Evolutionary conservation across 1,140 invertebrate species (phyloP), one percentile per base, ranked within the genome.

Genomic region (Trichonephila clavata): DNA sequence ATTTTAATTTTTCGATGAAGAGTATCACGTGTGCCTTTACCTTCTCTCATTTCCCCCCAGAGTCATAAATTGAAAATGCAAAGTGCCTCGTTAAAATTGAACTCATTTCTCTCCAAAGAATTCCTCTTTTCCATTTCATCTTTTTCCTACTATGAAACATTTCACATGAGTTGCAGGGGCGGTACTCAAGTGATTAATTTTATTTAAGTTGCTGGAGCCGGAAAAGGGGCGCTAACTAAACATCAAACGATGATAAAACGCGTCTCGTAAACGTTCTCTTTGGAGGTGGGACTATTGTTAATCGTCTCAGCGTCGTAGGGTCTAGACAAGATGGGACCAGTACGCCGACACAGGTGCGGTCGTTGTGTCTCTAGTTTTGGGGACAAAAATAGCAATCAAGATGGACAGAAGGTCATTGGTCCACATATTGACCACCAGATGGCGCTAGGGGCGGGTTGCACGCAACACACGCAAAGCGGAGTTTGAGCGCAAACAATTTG

Each of bases 271-370:
- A 21, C 24, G 43, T 57, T 59, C n/a, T 63, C 24, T 24, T 27
- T n/a, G 27, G 24, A 60, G 59, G 84, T 60, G n/a, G 57, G 39
- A 20, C 68, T 59, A 80, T 80, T 80, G 88, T 90, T 90, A 90
- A 90, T 90, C n/a, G 39, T 63, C 10, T 60, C 21, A 60, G 89
- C 89, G 89, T 91, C 89, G 50, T 63, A 32, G 18, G 18, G 89
- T 91, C 89, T 91, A 91, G 89, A 91, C 89, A 57, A 27, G n/a
- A 83, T 91, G 89, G 89, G 57, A n/a, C 88, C 88, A 90, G 50
- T 27, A 20, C 24, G 50, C 59, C 77, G 77, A 91, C 77, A 91
- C 71, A 91, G 89, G 89, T 91, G 89, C 89, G 89, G 89, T 91
- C 89, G 63, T 77, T 14, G 60, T 24, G 71, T 60, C 24, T 80